Evolutionary conservation across 2,113 vertebrate species (phyloP).

Genomic region (Saccopteryx bilineata): DNA sequence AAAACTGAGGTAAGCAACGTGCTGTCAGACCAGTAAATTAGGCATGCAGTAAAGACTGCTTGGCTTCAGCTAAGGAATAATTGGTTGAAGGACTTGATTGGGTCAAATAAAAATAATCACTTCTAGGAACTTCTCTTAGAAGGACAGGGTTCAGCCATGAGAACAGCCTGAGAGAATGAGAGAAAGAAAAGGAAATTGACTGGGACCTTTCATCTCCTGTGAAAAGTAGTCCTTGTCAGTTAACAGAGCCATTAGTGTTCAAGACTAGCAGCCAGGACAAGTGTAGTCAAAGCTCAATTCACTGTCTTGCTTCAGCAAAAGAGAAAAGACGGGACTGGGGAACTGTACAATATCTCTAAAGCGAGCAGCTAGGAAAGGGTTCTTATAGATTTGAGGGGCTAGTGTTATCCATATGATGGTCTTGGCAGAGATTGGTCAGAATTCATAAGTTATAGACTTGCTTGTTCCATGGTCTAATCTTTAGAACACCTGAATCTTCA

Average conservation of each 20-base stretch:
- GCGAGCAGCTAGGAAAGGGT: neutral
- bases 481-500: neutral
- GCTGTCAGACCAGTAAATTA: neutral
- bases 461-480: neutral
- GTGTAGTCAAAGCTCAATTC: neutral
- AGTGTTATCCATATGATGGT: neutral
- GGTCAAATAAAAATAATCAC: neutral
- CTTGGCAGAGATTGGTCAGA: neutral
- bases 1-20: neutral
- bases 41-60: neutral
- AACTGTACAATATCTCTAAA: neutral
- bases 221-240: neutral
- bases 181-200: neutral
- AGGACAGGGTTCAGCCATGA: neutral
- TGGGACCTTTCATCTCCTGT: neutral
- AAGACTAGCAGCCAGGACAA: neutral
- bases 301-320: neutral
- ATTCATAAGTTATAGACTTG: neutral
- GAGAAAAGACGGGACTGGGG: too few species aligned
- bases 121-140: neutral
- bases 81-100: neutral
- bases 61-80: neutral
- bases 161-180: neutral
- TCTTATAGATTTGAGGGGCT: neutral
- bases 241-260: neutral